These are phyloP conservation scores for Chrysochloris asiatica DNA, from an alignment of 2,113 vertebrate genomes.

Conservation along the genomic window DNA sequence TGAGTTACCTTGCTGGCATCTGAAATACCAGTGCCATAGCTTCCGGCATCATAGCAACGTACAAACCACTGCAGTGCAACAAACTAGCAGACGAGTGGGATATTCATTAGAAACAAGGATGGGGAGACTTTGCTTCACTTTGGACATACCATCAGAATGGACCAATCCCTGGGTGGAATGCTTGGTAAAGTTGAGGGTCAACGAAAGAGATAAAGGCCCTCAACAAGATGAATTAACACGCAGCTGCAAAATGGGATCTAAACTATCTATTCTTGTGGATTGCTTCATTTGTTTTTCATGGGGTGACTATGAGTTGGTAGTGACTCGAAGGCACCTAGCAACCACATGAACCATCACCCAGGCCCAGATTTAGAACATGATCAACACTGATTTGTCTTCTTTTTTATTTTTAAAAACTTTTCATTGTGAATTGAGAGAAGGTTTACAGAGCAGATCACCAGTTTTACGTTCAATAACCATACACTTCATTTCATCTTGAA, in stretches of 20 bases:
- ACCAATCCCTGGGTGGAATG: neutral
- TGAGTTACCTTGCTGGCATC: neutral
- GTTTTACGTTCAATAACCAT: too few species aligned
- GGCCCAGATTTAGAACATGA: neutral
- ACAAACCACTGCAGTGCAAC: neutral
- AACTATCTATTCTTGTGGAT: neutral
- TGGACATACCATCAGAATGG: neutral
- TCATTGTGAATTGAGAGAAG: too few species aligned
- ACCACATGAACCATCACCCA: neutral
- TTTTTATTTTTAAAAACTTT: too few species aligned
- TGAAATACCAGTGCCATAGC: too few species aligned
- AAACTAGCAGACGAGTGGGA: neutral
- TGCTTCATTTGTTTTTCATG: neutral
- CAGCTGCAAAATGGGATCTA: neutral
- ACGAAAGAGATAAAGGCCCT: neutral
- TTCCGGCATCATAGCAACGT: too few species aligned
- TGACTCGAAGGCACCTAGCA: neutral
- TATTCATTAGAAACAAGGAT: neutral
- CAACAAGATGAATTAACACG: neutral
- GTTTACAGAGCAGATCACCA: too few species aligned
- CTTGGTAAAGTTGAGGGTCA: neutral
- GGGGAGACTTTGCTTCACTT: neutral
- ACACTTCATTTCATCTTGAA: too few species aligned
- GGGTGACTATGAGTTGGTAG: neutral
- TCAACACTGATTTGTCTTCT: too few species aligned